Evolutionary conservation across 2,888 invertebrate species (phyloP).

Genomic region (Andrena bicolor): DNA sequence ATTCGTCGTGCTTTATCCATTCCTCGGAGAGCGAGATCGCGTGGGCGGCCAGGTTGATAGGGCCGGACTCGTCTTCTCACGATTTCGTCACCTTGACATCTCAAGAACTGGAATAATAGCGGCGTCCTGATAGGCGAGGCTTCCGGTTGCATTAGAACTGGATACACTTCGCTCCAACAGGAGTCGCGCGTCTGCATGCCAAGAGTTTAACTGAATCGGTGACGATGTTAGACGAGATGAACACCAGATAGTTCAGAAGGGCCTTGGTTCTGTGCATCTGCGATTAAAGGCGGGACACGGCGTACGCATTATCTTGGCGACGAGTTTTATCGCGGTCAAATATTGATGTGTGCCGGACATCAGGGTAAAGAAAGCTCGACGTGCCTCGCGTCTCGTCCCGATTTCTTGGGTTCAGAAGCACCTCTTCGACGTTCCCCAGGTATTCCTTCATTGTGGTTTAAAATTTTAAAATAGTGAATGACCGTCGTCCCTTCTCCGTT

Average conservation of each 20-base stretch:
- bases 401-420: conserved; percentile 23
- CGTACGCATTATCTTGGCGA: conserved; percentile 63
- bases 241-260: conserved; percentile 1
- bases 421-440: neutral
- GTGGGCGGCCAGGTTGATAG: conserved; percentile 23
- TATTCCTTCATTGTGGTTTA: neutral
- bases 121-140: neutral
- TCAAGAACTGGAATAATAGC: neutral
- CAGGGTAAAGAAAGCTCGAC: conserved; percentile 28
- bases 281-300: conserved; percentile 36
- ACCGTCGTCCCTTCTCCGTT: neutral
- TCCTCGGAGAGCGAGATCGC: neutral
- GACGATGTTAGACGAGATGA: neutral
- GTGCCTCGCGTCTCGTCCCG: conserved; percentile 23
- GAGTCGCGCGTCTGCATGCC: neutral
- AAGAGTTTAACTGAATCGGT: neutral
- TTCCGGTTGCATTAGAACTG: neutral
- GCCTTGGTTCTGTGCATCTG: conserved; percentile 14
- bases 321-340: conserved; percentile 65
- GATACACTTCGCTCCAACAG: neutral
- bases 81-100: conserved; percentile 37
- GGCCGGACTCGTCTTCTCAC: neutral
- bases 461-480: neutral
- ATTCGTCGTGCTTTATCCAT: conserved; percentile 25
- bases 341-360: conserved; percentile 57